Evolutionary conservation across 2,113 vertebrate species (phyloP).

Genomic region (Promerops cafer): DNA sequence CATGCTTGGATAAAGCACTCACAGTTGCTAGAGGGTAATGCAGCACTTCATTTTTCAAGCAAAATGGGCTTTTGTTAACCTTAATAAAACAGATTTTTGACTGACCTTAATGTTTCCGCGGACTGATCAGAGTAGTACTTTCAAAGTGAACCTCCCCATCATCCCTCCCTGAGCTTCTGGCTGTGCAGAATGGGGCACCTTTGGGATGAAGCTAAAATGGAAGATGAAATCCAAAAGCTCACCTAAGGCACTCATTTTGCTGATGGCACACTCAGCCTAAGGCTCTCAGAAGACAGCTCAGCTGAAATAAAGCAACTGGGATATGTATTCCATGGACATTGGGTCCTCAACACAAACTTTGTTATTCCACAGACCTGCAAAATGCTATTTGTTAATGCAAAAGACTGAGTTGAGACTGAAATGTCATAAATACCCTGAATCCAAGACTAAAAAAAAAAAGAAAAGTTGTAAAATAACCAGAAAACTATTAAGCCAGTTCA

Average conservation of each 20-base stretch:
- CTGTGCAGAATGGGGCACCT: not conserved
- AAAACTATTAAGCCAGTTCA: not conserved
- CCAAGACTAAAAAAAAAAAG: not conserved
- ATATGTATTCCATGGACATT: fast-evolving
- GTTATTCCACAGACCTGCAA: not conserved
- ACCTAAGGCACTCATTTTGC: not conserved
- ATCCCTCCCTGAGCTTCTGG: not conserved
- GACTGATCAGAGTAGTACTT: not conserved
- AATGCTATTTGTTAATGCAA: not conserved
- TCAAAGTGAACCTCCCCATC: not conserved
- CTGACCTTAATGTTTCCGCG: fast-evolving
- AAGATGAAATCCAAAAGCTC: not conserved
- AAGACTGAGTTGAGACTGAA: not conserved
- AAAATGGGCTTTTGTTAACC: not conserved
- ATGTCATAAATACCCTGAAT: not conserved
- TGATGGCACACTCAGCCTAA: not conserved
- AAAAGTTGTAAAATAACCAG: not conserved
- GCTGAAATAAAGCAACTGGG: not conserved
- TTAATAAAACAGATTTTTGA: not conserved
- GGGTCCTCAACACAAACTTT: not conserved
- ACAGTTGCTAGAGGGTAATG: not conserved
- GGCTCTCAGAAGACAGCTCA: not conserved
- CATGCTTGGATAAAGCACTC: not conserved
- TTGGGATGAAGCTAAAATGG: not conserved
- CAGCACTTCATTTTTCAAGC: not conserved